These are phyloP conservation scores for Notamacropus eugenii DNA, from an alignment of 2,797 vertebrate species.

Conservation along the genomic window DNA sequence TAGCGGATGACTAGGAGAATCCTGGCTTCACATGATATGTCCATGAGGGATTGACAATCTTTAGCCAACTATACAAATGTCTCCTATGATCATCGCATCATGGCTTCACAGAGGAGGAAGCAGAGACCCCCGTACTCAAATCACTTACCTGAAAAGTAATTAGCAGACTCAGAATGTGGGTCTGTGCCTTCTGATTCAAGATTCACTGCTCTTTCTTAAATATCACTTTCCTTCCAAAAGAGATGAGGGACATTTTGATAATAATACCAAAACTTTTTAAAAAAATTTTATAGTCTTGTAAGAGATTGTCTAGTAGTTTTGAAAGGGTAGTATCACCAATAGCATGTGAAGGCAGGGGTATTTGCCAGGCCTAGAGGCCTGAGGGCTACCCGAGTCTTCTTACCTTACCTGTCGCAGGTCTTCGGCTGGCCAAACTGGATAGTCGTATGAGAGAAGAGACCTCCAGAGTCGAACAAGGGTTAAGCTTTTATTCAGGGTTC, in stretches of 20 bases:
- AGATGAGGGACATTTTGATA: not conserved
- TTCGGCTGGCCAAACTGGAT: no score
- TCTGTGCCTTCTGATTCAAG: not conserved
- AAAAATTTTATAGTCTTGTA: not conserved
- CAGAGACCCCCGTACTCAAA: not conserved
- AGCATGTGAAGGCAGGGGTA: not conserved
- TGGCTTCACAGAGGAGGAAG: not conserved
- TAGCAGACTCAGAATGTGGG: not conserved
- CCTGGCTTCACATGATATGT: no score
- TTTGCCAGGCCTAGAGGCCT: no score
- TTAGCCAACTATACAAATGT: no score
- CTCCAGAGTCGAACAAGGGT: no score
- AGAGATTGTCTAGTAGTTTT: not conserved
- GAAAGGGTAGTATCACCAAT: not conserved
- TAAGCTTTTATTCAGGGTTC: no score
- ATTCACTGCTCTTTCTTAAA: not conserved
- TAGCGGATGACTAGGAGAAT: no score
- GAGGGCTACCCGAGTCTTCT: no score
- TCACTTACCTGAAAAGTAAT: not conserved
- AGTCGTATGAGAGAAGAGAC: no score
- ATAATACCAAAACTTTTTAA: not conserved
- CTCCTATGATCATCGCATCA: no score
- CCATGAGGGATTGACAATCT: no score
- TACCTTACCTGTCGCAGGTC: no score
- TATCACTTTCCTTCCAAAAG: not conserved